Base-by-base conservation (phyloP, 2,797 vertebrate genomes). In the Muscicapa striata region DNA sequence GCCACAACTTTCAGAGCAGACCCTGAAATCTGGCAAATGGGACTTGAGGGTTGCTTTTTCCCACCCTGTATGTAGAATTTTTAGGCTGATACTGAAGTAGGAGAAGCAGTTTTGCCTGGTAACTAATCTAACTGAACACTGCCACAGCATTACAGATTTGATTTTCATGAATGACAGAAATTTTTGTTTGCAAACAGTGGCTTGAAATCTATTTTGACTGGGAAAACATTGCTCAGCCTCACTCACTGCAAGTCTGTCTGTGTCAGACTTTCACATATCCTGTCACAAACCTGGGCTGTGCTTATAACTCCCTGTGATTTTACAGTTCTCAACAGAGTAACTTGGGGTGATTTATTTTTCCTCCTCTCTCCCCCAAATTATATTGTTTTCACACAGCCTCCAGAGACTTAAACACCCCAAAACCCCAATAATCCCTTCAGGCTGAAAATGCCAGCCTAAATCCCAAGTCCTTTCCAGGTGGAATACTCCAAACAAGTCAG, bases 21-120 rank as follows among this genome's bases (percentile, higher is more conserved):
- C 32, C 48, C 59, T 73, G 57, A 30, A 74, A 85, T 54, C 15
- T 34, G 78, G 66, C 15, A 38, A 57, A 74, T 43, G 38, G 21
- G 14, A 4, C 2, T n/a, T 4, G 0, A 12, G 14, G 15, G 11
- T 23, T 58, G 45, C 4, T 40, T 76, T 72, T 38, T 2, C 2
- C 0, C 3, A 12, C 9, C 6, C 5, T 3, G 0, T 3, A 5
- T 9, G 4, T 11, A n/a, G 46, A 36, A 15, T 61, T 27, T 55
- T 87, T n/a, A 19, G 49, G 34, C 49, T 87, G 38, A n/a, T 7
- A 24, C 11, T 70, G n/a, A 32, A 70, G 40, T 10, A 17, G 21
- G 64, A 74, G 46, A 15, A 45, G 20, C 40, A 38, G 16, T 14
- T 36, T 58, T 68, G 81, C 40, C 38, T 45, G 57, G 17, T 43